phyloP scores from a whole-genome alignment of 2,113 vertebrate genomes.

The Periophthalmodon schlosseri region DNA sequence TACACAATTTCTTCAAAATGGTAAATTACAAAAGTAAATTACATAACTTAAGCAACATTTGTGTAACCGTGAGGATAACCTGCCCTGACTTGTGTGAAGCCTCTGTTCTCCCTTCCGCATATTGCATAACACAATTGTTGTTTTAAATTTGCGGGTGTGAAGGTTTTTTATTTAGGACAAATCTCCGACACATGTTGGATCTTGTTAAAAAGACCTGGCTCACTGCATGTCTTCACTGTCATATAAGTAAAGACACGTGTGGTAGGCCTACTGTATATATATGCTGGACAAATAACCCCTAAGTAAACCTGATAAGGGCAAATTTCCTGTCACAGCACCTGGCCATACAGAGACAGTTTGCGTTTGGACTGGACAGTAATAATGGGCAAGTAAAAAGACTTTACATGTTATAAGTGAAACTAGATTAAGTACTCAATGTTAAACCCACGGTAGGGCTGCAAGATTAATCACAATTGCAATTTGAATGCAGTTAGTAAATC shows the following conservation, averaged over 20 bases:
- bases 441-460: too few species aligned
- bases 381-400: not conserved
- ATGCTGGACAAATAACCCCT: conserved; percentile 12
- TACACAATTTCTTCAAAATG: too few species aligned
- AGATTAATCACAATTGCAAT: too few species aligned
- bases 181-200: not conserved
- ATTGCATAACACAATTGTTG: not conserved
- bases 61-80: not conserved
- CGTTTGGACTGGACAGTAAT: not conserved
- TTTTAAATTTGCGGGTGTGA: not conserved
- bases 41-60: not conserved
- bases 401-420: not conserved
- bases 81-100: not conserved
- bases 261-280: not conserved
- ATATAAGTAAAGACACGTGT: not conserved
- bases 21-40: too few species aligned
- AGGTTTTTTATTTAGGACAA: not conserved
- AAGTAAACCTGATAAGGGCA: conserved; percentile 26
- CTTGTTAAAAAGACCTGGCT: conserved; percentile 1
- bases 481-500: too few species aligned
- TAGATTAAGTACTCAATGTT: too few species aligned
- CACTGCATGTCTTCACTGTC: not conserved
- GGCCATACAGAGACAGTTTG: not conserved
- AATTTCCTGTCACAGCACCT: conserved; percentile 47
- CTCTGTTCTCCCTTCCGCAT: not conserved